A percentile compares a stretch with the other conserved stretches of the same genome.
These are phyloP conservation scores for Ophioderma brevispina DNA, from an alignment of 35 echinoderm and acorn worm genomes.

Conservation along the genomic window DNA sequence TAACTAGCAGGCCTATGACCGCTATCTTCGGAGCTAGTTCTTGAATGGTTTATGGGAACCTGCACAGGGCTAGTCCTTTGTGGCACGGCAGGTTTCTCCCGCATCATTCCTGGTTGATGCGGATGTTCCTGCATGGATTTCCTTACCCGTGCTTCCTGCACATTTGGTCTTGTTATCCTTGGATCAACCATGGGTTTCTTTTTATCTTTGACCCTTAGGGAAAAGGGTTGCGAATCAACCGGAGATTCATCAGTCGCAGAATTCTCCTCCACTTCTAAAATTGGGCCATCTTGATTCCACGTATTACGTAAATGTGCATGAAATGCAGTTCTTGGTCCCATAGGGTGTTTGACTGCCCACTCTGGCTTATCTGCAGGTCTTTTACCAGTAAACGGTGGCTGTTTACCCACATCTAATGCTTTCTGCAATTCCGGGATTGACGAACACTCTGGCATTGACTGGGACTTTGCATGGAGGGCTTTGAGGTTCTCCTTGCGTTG, in stretches of 20 bases:
- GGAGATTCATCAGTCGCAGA: background rate
- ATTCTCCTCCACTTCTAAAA: background rate
- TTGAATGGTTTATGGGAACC: background rate
- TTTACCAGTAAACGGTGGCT: too few species aligned
- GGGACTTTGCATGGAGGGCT: background rate
- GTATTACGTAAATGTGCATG: constrained; percentile 1
- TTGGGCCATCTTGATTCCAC: background rate
- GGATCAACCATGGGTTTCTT: constrained; percentile 39
- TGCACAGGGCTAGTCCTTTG: background rate
- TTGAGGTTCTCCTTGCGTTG: constrained; percentile 51
- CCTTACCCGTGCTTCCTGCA: constrained; percentile 28
- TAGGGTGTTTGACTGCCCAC: background rate
- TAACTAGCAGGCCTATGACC: constrained; percentile 11
- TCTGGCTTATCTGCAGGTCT: too few species aligned
- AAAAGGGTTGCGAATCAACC: background rate
- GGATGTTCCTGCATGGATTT: background rate
- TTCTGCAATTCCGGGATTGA: constrained; percentile 9
- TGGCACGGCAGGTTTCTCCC: constrained; percentile 21
- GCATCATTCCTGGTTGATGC: too few species aligned
- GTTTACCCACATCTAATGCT: background rate
- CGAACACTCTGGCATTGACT: constrained; percentile 6
- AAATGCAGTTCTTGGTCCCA: background rate
- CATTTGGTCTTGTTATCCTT: constrained; percentile 25
- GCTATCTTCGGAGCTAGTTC: background rate
- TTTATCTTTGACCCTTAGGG: background rate